Percentiles rank a stretch among this genome's conserved stretches.
Evolutionary conservation across 2,888 invertebrate species (phyloP).

Genomic region (Seira sanloemensis): DNA sequence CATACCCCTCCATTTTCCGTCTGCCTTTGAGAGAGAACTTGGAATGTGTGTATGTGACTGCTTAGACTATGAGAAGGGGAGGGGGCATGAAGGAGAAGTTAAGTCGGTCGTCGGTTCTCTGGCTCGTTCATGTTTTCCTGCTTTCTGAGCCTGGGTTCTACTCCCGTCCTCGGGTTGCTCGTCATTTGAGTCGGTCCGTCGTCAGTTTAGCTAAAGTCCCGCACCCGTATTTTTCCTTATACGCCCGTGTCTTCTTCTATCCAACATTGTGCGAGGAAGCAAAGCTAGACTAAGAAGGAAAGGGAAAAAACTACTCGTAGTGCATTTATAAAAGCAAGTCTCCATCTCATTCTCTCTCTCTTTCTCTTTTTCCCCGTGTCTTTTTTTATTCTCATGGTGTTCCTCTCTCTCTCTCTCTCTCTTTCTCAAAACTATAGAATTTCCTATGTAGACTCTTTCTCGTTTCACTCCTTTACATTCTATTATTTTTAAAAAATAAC

Average conservation of each 20-base stretch:
- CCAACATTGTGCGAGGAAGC: background rate
- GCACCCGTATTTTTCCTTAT: constrained; percentile 48
- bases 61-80: constrained; percentile 29
- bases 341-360: constrained; percentile 44
- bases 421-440: constrained; percentile 65
- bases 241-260: constrained; percentile 38
- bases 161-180: constrained; percentile 64
- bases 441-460: constrained; percentile 47
- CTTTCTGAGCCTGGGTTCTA: background rate
- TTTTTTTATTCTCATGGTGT: constrained; percentile 33
- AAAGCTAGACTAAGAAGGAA: background rate
- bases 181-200: constrained; percentile 67
- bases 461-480: constrained; percentile 41
- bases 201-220: constrained; percentile 66
- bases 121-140: constrained; percentile 39
- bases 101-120: constrained; percentile 65
- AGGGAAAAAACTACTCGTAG: constrained; percentile 30
- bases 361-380: constrained; percentile 31
- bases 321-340: constrained; percentile 57
- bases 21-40: background rate
- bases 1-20: constrained; percentile 21
- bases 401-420: constrained; percentile 51
- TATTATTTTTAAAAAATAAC: constrained; percentile 13
- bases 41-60: background rate
- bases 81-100: constrained; percentile 60